phyloP scores from a whole-genome alignment of 2,113 vertebrate genomes.

The Mesembrinibis cayennensis region DNA sequence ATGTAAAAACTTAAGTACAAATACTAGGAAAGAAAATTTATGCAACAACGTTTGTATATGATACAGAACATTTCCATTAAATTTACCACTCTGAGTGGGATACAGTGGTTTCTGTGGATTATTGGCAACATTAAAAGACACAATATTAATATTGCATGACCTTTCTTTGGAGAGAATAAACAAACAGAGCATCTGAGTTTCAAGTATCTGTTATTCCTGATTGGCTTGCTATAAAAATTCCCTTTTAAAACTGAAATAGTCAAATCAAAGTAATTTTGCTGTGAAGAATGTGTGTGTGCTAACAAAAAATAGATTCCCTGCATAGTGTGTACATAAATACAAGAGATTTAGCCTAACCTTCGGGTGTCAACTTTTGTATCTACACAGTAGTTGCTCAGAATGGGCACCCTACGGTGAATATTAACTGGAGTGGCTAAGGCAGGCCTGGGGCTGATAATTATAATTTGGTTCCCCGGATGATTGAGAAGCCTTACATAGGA shows the following conservation, averaged over 20 bases:
- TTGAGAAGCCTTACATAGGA: not conserved
- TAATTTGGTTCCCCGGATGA: not conserved
- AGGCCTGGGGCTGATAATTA: slow-evolving; percentile 40
- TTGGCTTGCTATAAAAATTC: slow-evolving; percentile 32
- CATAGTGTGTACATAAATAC: slow-evolving; percentile 20
- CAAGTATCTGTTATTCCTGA: not conserved
- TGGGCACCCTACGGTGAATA: not conserved
- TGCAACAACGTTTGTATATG: not conserved
- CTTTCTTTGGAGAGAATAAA: not conserved
- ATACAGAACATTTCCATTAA: not conserved
- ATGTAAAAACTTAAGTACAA: not conserved
- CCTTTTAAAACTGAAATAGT: slow-evolving; percentile 30
- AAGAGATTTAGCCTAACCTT: slow-evolving; percentile 26
- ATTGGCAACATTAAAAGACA: slow-evolving; percentile 6
- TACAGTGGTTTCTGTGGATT: not conserved
- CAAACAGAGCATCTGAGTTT: not conserved
- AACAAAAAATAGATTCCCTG: not conserved
- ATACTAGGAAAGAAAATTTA: not conserved
- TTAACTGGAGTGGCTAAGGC: slow-evolving; percentile 14
- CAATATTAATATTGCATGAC: slow-evolving; percentile 19
- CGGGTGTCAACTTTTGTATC: slow-evolving; percentile 17
- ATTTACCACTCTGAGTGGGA: not conserved
- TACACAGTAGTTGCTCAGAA: not conserved
- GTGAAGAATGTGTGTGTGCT: not conserved
- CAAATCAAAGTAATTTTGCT: slow-evolving; percentile 34